Evolutionary conservation across 1,140 invertebrate genomes (phyloP), one percentile per base, ranked within the genome.

Genomic region (Calephelis virginiensis): DNA sequence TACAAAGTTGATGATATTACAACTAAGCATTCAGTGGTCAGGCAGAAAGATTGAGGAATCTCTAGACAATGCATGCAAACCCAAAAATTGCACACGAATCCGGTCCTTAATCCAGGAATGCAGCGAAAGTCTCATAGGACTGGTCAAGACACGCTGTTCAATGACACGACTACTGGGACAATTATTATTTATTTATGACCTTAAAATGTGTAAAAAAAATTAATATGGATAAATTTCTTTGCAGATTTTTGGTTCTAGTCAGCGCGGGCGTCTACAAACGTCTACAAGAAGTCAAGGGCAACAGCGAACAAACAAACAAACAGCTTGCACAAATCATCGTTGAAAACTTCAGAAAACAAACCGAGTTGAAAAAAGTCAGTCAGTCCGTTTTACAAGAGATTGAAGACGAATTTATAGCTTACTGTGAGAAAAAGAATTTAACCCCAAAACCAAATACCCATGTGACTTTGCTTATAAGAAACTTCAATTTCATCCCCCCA

Each of bases 331-430:
- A 96, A 77, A 95, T 96, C 89, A 94, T 95, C 67, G 95, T 96
- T 10, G 95, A 96, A 80, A 95, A 97, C 93, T 98, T 98, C 88
- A 86, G 95, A 50, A 93, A 94, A 48, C 96, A 98, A 80, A 93
- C 95, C 0, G 96, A 96, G 6, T 90, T 98, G 63, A 95, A 93
- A 43, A 95, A 95, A 37, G 96, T 98, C 46, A 96, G 96, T 46
- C 97, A 98, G 91, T 95, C 96, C 4, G 96, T 97, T 0, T 94
- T 98, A 0, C 95, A 98, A 78, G 96, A 96, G 91, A 94, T 97
- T 8, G 96, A 96, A 6, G 90, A 96, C 61, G 94, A 96, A 64
- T 97, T 98, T 81, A 95, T 97, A 69, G 96, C 97, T 64, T 93
- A 94, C 64, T 97, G 94, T 76, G 94, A 96, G 90, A 94, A 93